These are phyloP conservation scores for Cryptoprocta ferox DNA, from an alignment of 2,797 vertebrate species.

Conservation along the genomic window DNA sequence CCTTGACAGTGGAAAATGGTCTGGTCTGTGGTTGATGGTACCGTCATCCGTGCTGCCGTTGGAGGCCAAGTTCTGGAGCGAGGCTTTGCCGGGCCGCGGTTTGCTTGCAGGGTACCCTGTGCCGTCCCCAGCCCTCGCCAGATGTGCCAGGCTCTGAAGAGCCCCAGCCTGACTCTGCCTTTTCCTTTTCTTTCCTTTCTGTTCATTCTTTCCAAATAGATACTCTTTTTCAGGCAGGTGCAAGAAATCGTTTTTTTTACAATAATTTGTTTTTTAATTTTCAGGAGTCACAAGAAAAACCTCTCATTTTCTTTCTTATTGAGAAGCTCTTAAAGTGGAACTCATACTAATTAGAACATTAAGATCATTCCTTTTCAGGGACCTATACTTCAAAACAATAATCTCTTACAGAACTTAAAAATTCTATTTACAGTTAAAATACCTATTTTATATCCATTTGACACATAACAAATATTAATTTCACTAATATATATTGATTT, in stretches of 20 bases:
- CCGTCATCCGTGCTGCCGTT: background rate
- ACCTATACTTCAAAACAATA: conserved; percentile 29
- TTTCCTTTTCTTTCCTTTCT: background rate
- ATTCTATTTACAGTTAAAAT: background rate
- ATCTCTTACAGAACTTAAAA: background rate
- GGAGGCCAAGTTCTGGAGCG: background rate
- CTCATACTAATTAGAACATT: background rate
- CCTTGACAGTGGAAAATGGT: background rate
- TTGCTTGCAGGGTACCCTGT: no score
- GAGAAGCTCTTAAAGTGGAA: background rate
- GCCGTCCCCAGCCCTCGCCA: background rate
- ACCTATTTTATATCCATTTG: background rate
- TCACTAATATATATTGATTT: background rate
- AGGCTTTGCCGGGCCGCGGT: no score
- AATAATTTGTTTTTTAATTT: background rate
- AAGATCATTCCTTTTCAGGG: background rate
- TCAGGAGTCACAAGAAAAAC: background rate
- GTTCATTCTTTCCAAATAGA: background rate
- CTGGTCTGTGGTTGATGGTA: background rate
- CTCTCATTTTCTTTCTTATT: background rate
- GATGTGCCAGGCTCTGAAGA: background rate
- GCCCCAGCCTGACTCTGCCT: background rate
- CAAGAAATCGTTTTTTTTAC: background rate
- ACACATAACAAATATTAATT: background rate
- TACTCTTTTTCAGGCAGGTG: background rate